Evolutionary conservation across 2,113 vertebrate genomes (phyloP), one percentile per base, ranked within the genome.

Genomic region (Daboia siamensis): DNA sequence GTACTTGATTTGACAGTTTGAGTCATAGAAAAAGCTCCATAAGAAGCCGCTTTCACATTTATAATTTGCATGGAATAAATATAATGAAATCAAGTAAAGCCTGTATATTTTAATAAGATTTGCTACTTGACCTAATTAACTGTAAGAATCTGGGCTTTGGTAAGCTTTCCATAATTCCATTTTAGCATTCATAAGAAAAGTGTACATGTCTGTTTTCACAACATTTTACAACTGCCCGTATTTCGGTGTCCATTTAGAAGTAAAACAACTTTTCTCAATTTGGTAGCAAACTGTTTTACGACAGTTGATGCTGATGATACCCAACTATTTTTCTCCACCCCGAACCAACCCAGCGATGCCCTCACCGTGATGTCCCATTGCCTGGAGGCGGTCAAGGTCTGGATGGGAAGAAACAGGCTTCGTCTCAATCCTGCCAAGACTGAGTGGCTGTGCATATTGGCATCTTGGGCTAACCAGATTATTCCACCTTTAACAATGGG

Each of bases 91-190:
- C 56, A 61, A 85, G 21, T 57, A 64, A 95, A 44, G 91, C 51
- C 61, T 88, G 20, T 0, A 1, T 44, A 24, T 6, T 46, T 54
- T 86, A 23, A 86, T 55, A 90, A 69, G 74, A 94, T 92, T 95
- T 95, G 21, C 13, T 86, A 46, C 93, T 17, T 94, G 10, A 8
- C 94, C 87, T 96, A 86, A 95, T 94, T 95, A 95, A 11, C 1
- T 48, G 3, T 92, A 52, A 89, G 85, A 95, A 6, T 94, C 11
- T 5, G 94, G 20, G 56, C 91, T 54, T 48, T 91, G 3, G 0
- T 94, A 90, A 56, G 56, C 87, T 93, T 94, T 95, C 0, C 15
- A 93, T 92, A 94, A 94, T 90, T 48, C 29, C 39, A 89, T 91
- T 94, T 95, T 92, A 24, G 57, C 10, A 10, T 55, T 89, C 26